Conservation (phyloP, 2,797 vertebrate genomes). For the Pangasius larnaudii region DNA sequence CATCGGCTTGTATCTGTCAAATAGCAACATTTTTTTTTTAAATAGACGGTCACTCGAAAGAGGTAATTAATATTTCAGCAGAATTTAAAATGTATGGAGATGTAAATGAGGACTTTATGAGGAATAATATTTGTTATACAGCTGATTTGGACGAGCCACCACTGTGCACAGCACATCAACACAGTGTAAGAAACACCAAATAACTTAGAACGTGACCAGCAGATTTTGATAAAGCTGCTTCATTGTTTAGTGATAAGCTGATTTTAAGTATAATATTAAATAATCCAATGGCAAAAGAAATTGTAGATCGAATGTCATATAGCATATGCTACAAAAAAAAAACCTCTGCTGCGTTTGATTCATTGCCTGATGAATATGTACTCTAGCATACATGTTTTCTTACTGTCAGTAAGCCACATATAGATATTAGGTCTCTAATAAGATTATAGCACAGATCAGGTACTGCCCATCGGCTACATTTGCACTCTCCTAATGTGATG, state of each 20-base stretch:
- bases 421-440: neutral
- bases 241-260: neutral
- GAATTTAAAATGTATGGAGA: neutral
- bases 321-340: neutral
- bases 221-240: neutral
- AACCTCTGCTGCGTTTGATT: neutral
- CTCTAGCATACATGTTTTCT: neutral
- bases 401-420: neutral
- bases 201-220: neutral
- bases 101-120: neutral
- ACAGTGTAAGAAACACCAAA: neutral
- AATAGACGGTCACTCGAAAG: neutral
- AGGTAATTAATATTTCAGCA: neutral
- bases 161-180: neutral
- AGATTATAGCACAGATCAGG: neutral
- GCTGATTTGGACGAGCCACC: neutral
- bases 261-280: neutral
- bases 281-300: neutral
- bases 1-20: neutral
- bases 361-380: neutral
- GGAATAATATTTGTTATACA: neutral
- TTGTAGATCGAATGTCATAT: neutral
- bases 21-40: neutral
- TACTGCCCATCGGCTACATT: neutral
- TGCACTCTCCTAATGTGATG: too few species aligned